These are phyloP conservation scores for Thereva unica DNA, from an alignment of 2,888 invertebrate genomes.

Conservation along the genomic window DNA sequence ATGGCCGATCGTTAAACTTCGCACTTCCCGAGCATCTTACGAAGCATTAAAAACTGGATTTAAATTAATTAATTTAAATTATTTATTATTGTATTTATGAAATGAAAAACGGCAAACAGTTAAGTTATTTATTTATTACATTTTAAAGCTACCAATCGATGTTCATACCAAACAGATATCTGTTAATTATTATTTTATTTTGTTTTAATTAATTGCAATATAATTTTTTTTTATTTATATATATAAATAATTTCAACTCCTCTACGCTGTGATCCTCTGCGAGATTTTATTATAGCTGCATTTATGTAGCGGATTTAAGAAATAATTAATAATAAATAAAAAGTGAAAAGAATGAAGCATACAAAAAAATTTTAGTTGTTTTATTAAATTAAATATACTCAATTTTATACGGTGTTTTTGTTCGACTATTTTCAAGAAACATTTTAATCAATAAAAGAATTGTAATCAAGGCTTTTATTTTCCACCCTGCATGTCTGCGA, in stretches of 20 bases:
- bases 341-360: no score
- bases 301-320: background rate
- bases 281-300: conserved; percentile 15
- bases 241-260: conserved; percentile 25
- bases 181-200: no score
- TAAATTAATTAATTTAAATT: conserved; percentile 5
- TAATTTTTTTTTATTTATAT: conserved; percentile 5
- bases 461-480: no score
- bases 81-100: conserved; percentile 23
- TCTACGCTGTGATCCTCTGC: conserved; percentile 30
- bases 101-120: background rate
- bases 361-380: no score
- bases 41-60: conserved; percentile 27
- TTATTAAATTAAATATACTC: no score
- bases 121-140: conserved; percentile 27
- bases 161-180: no score
- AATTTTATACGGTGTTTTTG: no score
- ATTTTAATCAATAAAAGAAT: no score
- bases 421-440: no score
- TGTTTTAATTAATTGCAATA: background rate
- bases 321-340: conserved; percentile 5
- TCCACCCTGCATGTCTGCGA: no score
- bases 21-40: conserved; percentile 46
- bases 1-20: conserved; percentile 53
- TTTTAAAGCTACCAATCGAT: no score